Base-by-base conservation (phyloP, 2,888 invertebrate species). In the Ischnus inquisitorius region DNA sequence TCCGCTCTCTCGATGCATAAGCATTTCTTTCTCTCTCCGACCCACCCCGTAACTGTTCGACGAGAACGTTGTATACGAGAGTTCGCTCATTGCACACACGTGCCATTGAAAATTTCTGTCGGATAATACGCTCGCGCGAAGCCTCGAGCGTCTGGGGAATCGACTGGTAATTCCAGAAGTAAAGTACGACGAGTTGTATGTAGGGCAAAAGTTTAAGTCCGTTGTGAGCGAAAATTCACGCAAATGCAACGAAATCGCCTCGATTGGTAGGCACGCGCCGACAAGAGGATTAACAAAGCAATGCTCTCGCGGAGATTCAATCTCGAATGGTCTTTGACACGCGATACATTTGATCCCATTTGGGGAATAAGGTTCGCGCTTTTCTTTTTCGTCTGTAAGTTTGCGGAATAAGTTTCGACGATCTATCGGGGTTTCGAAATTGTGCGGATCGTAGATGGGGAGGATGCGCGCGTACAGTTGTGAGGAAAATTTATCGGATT, bases 11-110 rank as follows among this genome's bases (percentile, higher is more conserved):
- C 25, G 60, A 25, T 25, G 60, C 14, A n/a, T 14, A 25, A 22
- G 14, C 12, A n/a, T 28, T 28, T 46, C 46, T 46, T n/a, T 3
- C 46, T 46, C 46, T 46, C 12, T 39, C 60, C 19, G 16, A n/a
- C n/a, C n/a, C n/a, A n/a, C n/a, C 41, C 8, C 34, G 0, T 8
- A 34, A 34, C 34, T 16, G 60, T 12, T 57, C 67, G 57, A 2
- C 57, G 43, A 57, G 46, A 22, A 68, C 39, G 69, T 71, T 76
- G 64, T 65, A 22, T 54, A 22, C 54, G 22, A 54, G 34, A 54
- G 81, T 81, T 81, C 65, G 81, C 54, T 76, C 28, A 76, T 81
- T 76, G 76, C 76, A 46, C 68, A 76, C 81, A 76, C 69, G 76
- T 64, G 64, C 25, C 54, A 76, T 22, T 69, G 69, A 34, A 34